Conservation (phyloP, 2,888 invertebrate genomes). For the Mythimna vitellina region DNA sequence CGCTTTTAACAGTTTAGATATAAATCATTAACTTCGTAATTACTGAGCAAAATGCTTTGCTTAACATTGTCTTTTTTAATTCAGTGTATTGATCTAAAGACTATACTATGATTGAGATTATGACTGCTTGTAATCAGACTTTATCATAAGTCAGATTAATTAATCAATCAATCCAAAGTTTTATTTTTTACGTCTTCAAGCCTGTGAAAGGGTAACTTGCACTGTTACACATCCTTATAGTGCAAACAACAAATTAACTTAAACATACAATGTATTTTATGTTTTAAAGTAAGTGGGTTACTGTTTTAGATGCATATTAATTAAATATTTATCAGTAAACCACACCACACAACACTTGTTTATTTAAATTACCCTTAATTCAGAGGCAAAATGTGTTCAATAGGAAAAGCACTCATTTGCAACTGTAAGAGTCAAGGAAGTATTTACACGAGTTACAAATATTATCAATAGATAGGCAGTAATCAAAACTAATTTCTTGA, state of each 20-base stretch:
- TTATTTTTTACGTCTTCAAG: not conserved
- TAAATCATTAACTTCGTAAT: slow-evolving; percentile 2
- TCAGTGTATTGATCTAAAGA: slow-evolving; percentile 1
- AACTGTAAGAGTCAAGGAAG: slow-evolving; percentile 12
- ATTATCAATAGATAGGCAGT: slow-evolving; percentile 30
- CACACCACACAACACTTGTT: slow-evolving; percentile 25
- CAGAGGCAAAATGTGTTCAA: not conserved
- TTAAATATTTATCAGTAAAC: slow-evolving; percentile 32
- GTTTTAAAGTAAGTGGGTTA: slow-evolving; percentile 34
- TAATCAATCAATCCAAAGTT: not conserved
- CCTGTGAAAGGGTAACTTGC: not conserved
- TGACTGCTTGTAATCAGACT: slow-evolving; percentile 10
- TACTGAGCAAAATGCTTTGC: slow-evolving; percentile 3
- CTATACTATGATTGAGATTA: slow-evolving; percentile 11
- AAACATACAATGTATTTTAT: slow-evolving; percentile 21
- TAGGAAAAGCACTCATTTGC: slow-evolving; percentile 27
- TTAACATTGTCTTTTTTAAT: not conserved
- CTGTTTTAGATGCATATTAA: slow-evolving; percentile 30
- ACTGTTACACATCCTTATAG: slow-evolving; percentile 1
- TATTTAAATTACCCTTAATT: slow-evolving; percentile 6
- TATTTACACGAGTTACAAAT: slow-evolving; percentile 32
- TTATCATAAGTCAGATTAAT: not conserved
- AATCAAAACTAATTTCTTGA: slow-evolving; percentile 30
- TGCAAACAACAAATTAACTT: slow-evolving; percentile 23
- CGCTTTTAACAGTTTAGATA: slow-evolving; percentile 7